These are phyloP conservation scores for Nomada goodeniana DNA, from an alignment of 2,888 invertebrate genomes.

Conservation along the genomic window DNA sequence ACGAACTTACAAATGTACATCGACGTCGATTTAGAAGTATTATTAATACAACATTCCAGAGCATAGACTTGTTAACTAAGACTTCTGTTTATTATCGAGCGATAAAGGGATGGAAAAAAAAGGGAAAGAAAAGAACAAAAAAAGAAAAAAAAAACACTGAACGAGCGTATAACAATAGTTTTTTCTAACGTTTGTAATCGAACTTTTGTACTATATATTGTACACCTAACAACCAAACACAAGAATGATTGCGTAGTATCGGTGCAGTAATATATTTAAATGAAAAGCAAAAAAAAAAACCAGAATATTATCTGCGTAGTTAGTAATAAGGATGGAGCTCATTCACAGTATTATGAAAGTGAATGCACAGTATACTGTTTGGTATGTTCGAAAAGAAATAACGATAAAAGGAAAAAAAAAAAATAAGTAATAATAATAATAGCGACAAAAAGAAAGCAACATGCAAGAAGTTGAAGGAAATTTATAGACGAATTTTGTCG, in stretches of 20 bases:
- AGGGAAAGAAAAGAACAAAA: not conserved
- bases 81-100: constrained; percentile 30
- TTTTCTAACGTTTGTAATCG: constrained; percentile 59
- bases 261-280: constrained; percentile 42
- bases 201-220: constrained; percentile 54
- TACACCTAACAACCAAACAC: constrained; percentile 37
- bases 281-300: too few species aligned
- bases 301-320: constrained; percentile 54
- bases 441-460: not conserved
- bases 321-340: constrained; percentile 41
- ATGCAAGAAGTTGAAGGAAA: constrained; percentile 15
- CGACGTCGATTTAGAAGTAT: constrained; percentile 61
- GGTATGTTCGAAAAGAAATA: constrained; percentile 56
- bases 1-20: constrained; percentile 49
- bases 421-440: not conserved
- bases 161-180: constrained; percentile 38
- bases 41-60: constrained; percentile 68
- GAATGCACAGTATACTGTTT: constrained; percentile 61
- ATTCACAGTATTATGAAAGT: constrained; percentile 72
- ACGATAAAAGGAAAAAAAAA: constrained; percentile 1
- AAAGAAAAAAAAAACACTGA: not conserved
- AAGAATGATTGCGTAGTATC: constrained; percentile 33
- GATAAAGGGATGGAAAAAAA: too few species aligned
- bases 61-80: constrained; percentile 56
- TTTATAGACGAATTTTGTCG: constrained; percentile 56